These are phyloP conservation scores for Hylaeus volcanicus DNA, from an alignment of 1,140 invertebrate species.

Conservation along the genomic window DNA sequence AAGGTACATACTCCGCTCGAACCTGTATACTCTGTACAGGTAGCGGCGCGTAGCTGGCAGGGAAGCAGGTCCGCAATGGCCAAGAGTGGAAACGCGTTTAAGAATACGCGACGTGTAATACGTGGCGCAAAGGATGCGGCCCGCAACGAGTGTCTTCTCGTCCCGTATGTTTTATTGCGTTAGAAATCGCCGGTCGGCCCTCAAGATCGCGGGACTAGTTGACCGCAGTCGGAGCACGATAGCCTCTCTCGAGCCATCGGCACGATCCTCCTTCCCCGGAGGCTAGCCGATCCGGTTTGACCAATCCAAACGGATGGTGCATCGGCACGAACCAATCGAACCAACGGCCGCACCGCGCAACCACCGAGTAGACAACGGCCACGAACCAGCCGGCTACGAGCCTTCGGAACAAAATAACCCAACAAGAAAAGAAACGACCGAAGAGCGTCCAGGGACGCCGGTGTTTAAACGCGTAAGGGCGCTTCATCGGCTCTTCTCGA, in stretches of 20 bases:
- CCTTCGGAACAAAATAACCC: constrained; percentile 32
- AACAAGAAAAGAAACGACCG: constrained; percentile 1
- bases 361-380: constrained; percentile 21
- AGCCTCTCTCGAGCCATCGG: constrained; percentile 18
- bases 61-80: constrained; percentile 5
- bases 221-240: constrained; percentile 57
- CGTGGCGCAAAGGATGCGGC: constrained; percentile 23
- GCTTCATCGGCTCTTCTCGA: neutral
- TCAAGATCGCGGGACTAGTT: constrained; percentile 57
- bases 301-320: constrained; percentile 51
- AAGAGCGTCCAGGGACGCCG: constrained; percentile 17
- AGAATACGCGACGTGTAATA: constrained; percentile 7
- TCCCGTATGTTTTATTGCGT: constrained; percentile 55
- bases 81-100: constrained; percentile 43
- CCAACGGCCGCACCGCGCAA: neutral
- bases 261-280: constrained; percentile 34
- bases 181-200: constrained; percentile 29
- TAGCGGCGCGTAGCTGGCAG: neutral
- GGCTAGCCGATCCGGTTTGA: constrained; percentile 62
- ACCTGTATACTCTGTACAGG: too few species aligned
- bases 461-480: constrained; percentile 7
- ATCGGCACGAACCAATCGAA: constrained; percentile 61
- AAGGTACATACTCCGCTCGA: too few species aligned
- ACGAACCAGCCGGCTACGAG: neutral
- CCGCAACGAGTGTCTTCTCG: constrained; percentile 40